Evolutionary conservation across 2,797 vertebrate species (phyloP).

Genomic region (Mus minutoides): DNA sequence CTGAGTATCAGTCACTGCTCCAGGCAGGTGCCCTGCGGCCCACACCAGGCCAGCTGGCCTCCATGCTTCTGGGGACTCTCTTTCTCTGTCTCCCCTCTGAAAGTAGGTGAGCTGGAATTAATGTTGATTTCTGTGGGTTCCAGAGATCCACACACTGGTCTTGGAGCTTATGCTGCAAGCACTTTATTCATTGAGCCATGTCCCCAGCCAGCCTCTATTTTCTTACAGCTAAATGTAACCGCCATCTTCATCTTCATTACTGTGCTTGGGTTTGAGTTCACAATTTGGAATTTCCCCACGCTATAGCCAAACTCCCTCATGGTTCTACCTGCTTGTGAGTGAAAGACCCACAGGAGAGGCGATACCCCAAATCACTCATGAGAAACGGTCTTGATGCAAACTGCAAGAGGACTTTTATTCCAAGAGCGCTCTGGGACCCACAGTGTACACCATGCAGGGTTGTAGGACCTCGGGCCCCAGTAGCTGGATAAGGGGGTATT

Average conservation of each 20-base stretch:
- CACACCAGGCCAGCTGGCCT: neutral
- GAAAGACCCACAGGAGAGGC: too few species aligned
- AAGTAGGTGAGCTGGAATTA: neutral
- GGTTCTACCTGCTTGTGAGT: neutral
- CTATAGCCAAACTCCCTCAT: neutral
- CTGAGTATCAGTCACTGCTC: too few species aligned
- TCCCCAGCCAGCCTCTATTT: neutral
- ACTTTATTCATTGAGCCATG: neutral
- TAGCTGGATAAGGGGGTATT: too few species aligned
- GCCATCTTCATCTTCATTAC: neutral
- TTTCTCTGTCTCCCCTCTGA: neutral
- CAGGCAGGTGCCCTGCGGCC: neutral
- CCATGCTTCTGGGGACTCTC: neutral
- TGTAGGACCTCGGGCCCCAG: too few species aligned
- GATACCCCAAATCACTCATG: too few species aligned
- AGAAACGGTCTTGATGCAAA: too few species aligned
- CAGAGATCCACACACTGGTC: neutral
- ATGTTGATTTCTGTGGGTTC: neutral
- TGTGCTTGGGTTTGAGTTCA: neutral
- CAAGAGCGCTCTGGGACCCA: too few species aligned
- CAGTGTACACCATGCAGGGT: too few species aligned
- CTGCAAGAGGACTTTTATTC: too few species aligned
- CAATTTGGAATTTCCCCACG: neutral
- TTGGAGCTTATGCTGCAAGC: neutral
- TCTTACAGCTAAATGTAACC: neutral